These are phyloP conservation scores for Chelonus insularis DNA, from an alignment of 1,140 invertebrate genomes.

Conservation along the genomic window DNA sequence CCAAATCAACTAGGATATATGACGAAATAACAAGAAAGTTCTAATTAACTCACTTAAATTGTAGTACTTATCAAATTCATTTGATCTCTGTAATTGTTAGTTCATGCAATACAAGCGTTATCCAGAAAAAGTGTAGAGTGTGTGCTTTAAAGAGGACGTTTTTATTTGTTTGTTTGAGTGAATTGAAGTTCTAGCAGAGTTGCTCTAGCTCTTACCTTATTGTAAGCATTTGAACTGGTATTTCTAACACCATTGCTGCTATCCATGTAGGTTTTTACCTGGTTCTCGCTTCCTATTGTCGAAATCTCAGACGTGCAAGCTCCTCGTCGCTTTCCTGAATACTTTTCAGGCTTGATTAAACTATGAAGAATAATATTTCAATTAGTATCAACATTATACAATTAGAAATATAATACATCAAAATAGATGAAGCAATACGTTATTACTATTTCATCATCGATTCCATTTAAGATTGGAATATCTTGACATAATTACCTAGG, in stretches of 20 bases:
- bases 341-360: constrained; percentile 59
- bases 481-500: constrained; percentile 87
- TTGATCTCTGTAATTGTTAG: constrained; percentile 2
- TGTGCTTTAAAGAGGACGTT: constrained; percentile 7
- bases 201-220: constrained; percentile 74
- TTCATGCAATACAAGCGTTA: constrained; percentile 21
- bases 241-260: constrained; percentile 86
- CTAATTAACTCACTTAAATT: constrained; percentile 12
- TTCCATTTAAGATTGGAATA: too few species aligned
- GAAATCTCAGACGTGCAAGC: constrained; percentile 58
- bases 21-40: background rate
- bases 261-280: constrained; percentile 96
- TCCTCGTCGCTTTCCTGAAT: constrained; percentile 57
- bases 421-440: too few species aligned
- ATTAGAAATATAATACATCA: too few species aligned
- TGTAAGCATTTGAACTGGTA: constrained; percentile 85
- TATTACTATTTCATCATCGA: too few species aligned
- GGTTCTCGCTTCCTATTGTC: constrained; percentile 67
- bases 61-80: background rate
- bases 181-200: constrained; percentile 21
- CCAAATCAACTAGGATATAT: too few species aligned
- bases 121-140: constrained; percentile 5
- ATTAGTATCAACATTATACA: too few species aligned
- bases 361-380: constrained; percentile 37
- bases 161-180: background rate